These are phyloP conservation scores for Hipposideros armiger DNA, from an alignment of 2,113 vertebrate genomes.

Conservation along the genomic window DNA sequence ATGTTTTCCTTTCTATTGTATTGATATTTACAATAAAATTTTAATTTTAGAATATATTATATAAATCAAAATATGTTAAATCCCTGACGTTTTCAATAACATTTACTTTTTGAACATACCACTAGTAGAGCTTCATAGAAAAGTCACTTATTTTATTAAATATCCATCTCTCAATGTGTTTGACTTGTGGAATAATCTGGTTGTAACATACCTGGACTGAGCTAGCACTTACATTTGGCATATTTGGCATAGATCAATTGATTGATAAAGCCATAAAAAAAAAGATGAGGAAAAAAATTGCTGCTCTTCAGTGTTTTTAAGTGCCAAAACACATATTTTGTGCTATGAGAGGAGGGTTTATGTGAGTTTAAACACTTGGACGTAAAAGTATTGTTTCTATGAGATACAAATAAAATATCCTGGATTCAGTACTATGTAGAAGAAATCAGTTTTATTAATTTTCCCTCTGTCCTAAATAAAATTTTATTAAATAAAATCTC, in stretches of 20 bases:
- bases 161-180: not conserved
- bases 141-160: not conserved
- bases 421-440: not conserved
- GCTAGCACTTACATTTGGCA: not conserved
- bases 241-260: not conserved
- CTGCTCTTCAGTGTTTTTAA: not conserved
- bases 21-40: not conserved
- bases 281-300: not conserved
- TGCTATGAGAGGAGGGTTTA: not conserved
- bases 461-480: not conserved
- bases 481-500: constrained; percentile 20
- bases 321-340: not conserved
- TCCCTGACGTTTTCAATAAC: not conserved
- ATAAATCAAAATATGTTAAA: not conserved
- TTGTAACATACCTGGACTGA: not conserved
- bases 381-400: not conserved
- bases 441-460: not conserved
- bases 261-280: not conserved
- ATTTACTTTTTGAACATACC: not conserved
- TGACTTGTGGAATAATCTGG: not conserved
- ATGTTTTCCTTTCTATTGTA: not conserved
- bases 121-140: not conserved
- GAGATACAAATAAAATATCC: not conserved
- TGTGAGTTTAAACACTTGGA: not conserved
- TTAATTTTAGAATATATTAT: not conserved